phyloP scores from a whole-genome alignment of 2,113 vertebrate genomes.

The Mandrillus leucophaeus region DNA sequence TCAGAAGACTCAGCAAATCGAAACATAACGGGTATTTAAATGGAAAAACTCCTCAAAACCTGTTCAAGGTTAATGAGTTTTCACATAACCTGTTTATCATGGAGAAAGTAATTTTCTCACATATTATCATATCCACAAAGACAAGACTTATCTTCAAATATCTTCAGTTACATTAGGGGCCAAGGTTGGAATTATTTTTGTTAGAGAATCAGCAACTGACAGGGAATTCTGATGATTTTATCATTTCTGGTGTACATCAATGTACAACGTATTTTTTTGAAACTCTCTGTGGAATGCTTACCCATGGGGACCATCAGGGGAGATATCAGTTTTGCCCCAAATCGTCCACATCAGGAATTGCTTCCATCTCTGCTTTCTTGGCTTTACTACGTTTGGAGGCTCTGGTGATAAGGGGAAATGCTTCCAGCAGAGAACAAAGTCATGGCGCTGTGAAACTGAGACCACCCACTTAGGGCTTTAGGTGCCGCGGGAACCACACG shows the following conservation, averaged over 20 bases:
- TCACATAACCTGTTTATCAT: background rate
- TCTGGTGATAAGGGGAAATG: background rate
- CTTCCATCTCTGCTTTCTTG: background rate
- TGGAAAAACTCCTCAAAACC: background rate
- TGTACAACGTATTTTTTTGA: background rate
- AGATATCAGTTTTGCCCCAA: background rate
- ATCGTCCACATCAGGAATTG: background rate
- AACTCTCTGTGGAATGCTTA: background rate
- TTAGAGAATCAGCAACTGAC: background rate
- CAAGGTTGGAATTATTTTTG: background rate
- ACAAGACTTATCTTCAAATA: background rate
- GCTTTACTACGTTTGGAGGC: background rate
- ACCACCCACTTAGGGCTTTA: background rate
- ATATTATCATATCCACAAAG: background rate
- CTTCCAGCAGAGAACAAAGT: background rate
- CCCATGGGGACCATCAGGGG: too few relatives aligned
- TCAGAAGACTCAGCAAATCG: background rate
- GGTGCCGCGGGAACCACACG: background rate
- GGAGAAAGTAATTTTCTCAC: background rate
- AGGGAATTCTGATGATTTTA: background rate
- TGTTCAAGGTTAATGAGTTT: background rate
- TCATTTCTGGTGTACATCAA: background rate
- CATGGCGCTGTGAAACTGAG: background rate
- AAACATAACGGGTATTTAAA: background rate
- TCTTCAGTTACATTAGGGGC: background rate